These are phyloP conservation scores for Conistra vaccinii DNA, from an alignment of 2,888 invertebrate genomes.

Conservation along the genomic window DNA sequence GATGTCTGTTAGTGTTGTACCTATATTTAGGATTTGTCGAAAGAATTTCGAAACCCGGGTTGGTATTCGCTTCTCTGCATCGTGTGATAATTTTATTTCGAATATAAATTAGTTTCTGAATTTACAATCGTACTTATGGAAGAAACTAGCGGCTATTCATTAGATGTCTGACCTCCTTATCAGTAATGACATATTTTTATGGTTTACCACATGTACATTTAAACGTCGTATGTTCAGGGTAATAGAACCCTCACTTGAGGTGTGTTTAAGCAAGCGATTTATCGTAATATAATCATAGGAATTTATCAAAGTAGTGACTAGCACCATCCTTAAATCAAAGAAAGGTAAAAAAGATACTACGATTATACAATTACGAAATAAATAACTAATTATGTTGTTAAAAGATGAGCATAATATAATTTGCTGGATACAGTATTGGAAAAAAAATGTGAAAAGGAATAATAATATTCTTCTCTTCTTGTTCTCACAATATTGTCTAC, in stretches of 20 bases:
- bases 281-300: background rate
- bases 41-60: constrained; percentile 53
- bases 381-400: background rate
- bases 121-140: background rate
- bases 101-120: constrained; percentile 32
- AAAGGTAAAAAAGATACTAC: background rate
- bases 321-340: background rate
- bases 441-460: background rate
- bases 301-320: constrained; percentile 1
- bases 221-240: constrained; percentile 22
- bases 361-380: background rate
- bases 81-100: constrained; percentile 44
- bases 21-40: constrained; percentile 27
- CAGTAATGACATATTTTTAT: constrained; percentile 39
- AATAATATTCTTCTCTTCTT: background rate
- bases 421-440: too few relatives aligned
- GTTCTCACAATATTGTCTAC: too few relatives aligned
- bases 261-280: constrained; percentile 10
- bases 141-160: constrained; percentile 24
- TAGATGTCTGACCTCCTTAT: constrained; percentile 33
- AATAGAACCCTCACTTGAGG: background rate
- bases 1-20: constrained; percentile 9
- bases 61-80: constrained; percentile 31
- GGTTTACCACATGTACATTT: constrained; percentile 11
- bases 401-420: background rate